Evolutionary conservation across 2,888 invertebrate species (phyloP).

Genomic region (Aporophyla lueneburgensis): DNA sequence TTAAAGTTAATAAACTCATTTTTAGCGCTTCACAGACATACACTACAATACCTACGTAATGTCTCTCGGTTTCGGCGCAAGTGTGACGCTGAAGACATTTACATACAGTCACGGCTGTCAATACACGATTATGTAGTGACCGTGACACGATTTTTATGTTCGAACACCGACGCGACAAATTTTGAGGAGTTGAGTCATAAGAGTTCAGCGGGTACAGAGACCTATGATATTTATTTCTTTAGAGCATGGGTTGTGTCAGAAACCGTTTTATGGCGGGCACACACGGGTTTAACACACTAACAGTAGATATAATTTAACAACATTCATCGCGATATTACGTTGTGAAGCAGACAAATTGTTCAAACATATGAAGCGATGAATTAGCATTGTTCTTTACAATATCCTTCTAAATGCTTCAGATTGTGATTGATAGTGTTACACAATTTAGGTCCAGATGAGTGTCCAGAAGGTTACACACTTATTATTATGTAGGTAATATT

Average conservation of each 20-base stretch:
- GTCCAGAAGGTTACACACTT: no score
- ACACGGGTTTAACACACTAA: no score
- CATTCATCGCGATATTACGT: no score
- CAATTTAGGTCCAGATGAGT: no score
- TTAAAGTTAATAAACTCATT: slow-evolving; percentile 26
- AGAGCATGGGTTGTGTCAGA: neutral
- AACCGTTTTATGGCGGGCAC: no score
- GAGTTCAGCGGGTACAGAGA: slow-evolving; percentile 42
- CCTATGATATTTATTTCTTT: neutral
- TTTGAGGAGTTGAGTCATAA: slow-evolving; percentile 45
- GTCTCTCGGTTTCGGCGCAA: slow-evolving; percentile 39
- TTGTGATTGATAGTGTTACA: no score
- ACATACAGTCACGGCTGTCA: slow-evolving; percentile 77
- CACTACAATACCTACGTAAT: slow-evolving; percentile 44
- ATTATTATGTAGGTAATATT: no score
- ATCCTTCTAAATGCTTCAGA: no score
- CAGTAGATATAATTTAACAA: no score
- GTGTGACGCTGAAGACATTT: slow-evolving; percentile 67
- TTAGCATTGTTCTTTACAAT: no score
- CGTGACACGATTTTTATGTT: slow-evolving; percentile 81
- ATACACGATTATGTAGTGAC: slow-evolving; percentile 77
- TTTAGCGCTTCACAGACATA: neutral
- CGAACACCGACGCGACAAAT: slow-evolving; percentile 65
- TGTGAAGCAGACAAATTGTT: no score
- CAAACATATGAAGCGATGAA: no score